These are phyloP conservation scores for Hymenopus coronatus DNA, from an alignment of 2,888 invertebrate species.

Conservation along the genomic window DNA sequence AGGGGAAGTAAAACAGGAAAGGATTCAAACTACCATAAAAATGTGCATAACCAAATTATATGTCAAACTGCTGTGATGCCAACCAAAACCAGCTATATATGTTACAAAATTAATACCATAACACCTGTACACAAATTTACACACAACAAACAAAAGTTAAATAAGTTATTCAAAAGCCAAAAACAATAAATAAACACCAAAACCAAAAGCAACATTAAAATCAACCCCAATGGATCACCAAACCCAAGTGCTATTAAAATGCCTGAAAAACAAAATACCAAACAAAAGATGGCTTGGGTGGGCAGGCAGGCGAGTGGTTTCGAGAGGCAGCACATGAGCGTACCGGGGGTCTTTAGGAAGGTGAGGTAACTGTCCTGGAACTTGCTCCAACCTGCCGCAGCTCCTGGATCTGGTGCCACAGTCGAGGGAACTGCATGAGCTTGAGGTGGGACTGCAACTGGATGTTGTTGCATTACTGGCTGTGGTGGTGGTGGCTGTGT, in stretches of 20 bases:
- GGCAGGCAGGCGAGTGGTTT: conserved; percentile 24
- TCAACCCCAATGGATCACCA: conserved; percentile 3
- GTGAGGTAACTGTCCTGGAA: conserved; percentile 57
- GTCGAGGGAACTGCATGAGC: background rate
- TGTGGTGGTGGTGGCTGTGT: background rate
- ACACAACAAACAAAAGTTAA: background rate
- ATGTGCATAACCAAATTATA: background rate
- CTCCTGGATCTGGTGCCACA: conserved; percentile 38
- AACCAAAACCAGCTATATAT: background rate
- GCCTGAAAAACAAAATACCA: background rate
- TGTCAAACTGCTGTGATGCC: background rate
- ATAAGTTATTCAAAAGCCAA: background rate
- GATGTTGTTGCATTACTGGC: background rate
- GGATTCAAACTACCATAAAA: background rate
- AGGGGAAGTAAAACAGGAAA: background rate
- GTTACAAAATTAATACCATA: background rate
- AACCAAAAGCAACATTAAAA: background rate
- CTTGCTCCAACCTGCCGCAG: conserved; percentile 53
- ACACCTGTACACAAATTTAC: background rate
- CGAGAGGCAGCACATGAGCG: conserved; percentile 39
- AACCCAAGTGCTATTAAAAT: conserved; percentile 13
- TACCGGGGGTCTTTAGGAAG: conserved; percentile 44
- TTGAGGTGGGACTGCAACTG: background rate
- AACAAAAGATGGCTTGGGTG: conserved; percentile 24
- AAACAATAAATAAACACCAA: background rate